phyloP scores from a whole-genome alignment of 2,113 vertebrate species.

The Gracilinanus agilis region DNA sequence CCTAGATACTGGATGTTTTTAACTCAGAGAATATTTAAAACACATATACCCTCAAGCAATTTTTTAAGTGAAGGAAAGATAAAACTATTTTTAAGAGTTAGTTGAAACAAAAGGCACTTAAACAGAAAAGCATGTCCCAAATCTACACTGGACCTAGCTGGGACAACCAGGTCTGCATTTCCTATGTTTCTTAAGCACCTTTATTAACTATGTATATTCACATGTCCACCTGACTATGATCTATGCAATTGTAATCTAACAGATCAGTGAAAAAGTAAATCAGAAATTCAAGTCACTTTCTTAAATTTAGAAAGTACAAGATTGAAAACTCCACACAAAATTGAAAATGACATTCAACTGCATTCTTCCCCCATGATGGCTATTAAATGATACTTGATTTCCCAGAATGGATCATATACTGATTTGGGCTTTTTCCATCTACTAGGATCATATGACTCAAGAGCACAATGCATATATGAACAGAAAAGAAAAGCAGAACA shows the following conservation, averaged over 20 bases:
- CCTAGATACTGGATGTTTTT: conserved; percentile 26
- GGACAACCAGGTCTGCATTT: not conserved
- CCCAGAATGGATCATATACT: conserved; percentile 32
- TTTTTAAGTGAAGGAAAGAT: conserved; percentile 44
- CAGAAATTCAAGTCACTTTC: conserved; percentile 8
- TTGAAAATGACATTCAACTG: conserved; percentile 35
- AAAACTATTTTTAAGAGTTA: conserved; percentile 64
- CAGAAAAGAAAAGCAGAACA: conserved; percentile 31
- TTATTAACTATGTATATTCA: not conserved
- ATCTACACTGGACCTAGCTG: not conserved
- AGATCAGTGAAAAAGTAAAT: conserved; percentile 36
- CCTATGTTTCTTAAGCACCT: not conserved
- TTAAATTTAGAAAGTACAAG: conserved; percentile 38
- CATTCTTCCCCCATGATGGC: conserved; percentile 41
- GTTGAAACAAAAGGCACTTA: conserved; percentile 80
- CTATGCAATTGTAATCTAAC: conserved; percentile 10
- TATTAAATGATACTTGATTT: conserved; percentile 47
- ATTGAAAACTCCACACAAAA: conserved; percentile 48
- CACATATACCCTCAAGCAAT: conserved; percentile 52
- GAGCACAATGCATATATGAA: conserved; percentile 49
- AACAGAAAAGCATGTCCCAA: conserved; percentile 62
- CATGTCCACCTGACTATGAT: not conserved
- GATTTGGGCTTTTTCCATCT: conserved; percentile 35
- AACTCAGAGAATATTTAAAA: conserved; percentile 64
- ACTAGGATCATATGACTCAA: conserved; percentile 36